Conservation (phyloP, 2,888 invertebrate genomes). For the Diachrysia chrysitis region DNA sequence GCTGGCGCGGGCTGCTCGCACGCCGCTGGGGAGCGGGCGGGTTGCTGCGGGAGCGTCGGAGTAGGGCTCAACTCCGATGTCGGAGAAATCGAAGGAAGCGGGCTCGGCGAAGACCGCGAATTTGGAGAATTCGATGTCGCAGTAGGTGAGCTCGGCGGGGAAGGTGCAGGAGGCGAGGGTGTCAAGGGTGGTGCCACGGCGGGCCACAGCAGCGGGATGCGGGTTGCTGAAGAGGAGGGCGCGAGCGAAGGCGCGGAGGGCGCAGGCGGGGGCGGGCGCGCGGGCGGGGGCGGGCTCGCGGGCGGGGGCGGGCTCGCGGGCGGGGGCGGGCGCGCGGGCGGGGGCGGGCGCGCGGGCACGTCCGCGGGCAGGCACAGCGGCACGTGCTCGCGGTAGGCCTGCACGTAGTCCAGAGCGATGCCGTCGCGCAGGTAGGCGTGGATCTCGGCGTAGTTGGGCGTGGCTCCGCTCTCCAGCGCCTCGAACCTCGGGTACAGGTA, state of each 20-base stretch:
- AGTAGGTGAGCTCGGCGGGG: neutral
- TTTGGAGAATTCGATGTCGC: neutral
- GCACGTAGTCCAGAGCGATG: conserved; percentile 81
- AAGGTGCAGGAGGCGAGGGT: neutral
- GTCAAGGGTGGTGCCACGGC: neutral
- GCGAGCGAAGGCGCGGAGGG: conserved; percentile 10
- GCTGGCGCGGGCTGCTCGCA: conserved; percentile 1
- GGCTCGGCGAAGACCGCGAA: conserved; percentile 5
- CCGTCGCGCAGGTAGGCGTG: conserved; percentile 80
- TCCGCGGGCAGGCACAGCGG: conserved; percentile 54
- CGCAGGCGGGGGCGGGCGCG: conserved; percentile 8
- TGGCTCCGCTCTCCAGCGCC: conserved; percentile 85
- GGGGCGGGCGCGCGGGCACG: conserved; percentile 16
- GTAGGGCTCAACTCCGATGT: conserved; percentile 7
- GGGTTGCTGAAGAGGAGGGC: conserved; percentile 1
- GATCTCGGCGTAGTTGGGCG: conserved; percentile 82
- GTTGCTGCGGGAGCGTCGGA: conserved; percentile 13
- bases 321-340: conserved; percentile 4
- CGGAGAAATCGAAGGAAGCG: neutral
- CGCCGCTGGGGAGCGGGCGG: conserved; percentile 14
- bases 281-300: no score
- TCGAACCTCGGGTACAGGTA: conserved; percentile 87
- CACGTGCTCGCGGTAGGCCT: conserved; percentile 80
- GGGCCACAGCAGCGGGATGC: neutral
- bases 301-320: conserved; percentile 55